A percentile compares a stretch with the other conserved stretches of the same genome.
phyloP scores from a whole-genome alignment of 2,888 invertebrate genomes.

The Oscheius sp. region DNA sequence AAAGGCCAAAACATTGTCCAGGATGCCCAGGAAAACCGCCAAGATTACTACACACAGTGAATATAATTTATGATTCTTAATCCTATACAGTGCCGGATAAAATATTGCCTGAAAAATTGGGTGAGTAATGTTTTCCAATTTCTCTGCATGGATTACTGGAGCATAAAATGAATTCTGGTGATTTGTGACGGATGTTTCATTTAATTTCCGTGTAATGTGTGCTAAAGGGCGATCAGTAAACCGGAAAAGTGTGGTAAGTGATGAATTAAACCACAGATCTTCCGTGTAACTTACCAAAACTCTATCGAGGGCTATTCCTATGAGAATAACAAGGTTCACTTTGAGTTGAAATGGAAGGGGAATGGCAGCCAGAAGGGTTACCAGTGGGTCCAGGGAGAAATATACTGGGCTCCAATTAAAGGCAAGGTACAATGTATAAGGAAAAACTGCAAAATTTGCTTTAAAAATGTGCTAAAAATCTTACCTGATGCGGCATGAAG shows the following conservation, averaged over 20 bases:
- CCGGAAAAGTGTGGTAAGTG: not conserved
- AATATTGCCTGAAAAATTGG: constrained; percentile 19
- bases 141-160: not conserved
- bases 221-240: not conserved
- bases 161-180: not conserved
- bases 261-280: no score
- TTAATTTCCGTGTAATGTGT: not conserved
- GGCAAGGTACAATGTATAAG: constrained; percentile 9
- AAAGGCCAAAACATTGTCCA: constrained; percentile 3
- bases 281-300: constrained; percentile 9
- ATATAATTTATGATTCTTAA: constrained; percentile 9
- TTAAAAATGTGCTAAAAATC: not conserved
- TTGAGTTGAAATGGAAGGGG: constrained; percentile 24
- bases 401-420: constrained; percentile 19
- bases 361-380: not conserved
- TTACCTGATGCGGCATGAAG: not conserved
- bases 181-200: not conserved
- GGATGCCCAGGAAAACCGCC: not conserved
- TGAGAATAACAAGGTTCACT: constrained; percentile 11
- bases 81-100: constrained; percentile 1
- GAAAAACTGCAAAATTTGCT: constrained; percentile 12
- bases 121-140: not conserved
- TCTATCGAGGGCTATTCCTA: constrained; percentile 15
- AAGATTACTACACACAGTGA: not conserved
- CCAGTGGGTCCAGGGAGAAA: not conserved